These are phyloP conservation scores for Adelges cooleyi DNA, from an alignment of 1,140 invertebrate species.

Conservation along the genomic window DNA sequence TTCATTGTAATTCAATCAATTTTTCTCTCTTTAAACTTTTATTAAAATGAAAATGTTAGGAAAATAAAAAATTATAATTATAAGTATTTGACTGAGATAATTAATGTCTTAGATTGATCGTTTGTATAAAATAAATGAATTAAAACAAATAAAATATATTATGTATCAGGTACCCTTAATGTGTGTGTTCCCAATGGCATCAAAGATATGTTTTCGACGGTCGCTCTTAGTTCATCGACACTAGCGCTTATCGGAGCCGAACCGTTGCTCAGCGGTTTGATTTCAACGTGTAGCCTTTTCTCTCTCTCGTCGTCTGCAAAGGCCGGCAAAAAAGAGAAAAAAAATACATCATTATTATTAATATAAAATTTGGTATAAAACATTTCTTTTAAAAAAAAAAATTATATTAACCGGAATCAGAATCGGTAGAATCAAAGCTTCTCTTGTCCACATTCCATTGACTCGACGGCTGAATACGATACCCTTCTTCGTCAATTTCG, in stretches of 20 bases:
- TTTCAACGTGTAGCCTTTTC: slow-evolving; percentile 85
- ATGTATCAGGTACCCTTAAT: slow-evolving; percentile 37
- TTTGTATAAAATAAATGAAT: too few species aligned
- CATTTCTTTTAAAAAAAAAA: not conserved
- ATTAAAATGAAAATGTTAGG: too few species aligned
- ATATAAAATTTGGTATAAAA: not conserved
- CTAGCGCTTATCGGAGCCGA: slow-evolving; percentile 78
- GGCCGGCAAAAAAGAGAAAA: not conserved
- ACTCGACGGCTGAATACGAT: slow-evolving; percentile 68
- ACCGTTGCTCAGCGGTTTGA: slow-evolving; percentile 84
- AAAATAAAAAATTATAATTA: too few species aligned
- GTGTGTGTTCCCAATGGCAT: slow-evolving; percentile 56
- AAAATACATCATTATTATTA: not conserved
- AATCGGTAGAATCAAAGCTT: slow-evolving; percentile 82
- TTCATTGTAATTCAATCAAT: too few species aligned
- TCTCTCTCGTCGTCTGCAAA: slow-evolving; percentile 56
- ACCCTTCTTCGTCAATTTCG: slow-evolving; percentile 91
- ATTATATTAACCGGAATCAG: slow-evolving; percentile 70
- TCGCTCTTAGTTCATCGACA: slow-evolving; percentile 83
- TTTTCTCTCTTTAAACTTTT: too few species aligned
- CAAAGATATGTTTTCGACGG: slow-evolving; percentile 79
- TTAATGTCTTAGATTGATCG: too few species aligned
- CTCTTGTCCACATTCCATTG: slow-evolving; percentile 55
- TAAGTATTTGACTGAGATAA: too few species aligned
- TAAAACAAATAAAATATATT: too few species aligned